Base-by-base conservation (phyloP, 2,888 invertebrate species). In the Agrotis segetum region DNA sequence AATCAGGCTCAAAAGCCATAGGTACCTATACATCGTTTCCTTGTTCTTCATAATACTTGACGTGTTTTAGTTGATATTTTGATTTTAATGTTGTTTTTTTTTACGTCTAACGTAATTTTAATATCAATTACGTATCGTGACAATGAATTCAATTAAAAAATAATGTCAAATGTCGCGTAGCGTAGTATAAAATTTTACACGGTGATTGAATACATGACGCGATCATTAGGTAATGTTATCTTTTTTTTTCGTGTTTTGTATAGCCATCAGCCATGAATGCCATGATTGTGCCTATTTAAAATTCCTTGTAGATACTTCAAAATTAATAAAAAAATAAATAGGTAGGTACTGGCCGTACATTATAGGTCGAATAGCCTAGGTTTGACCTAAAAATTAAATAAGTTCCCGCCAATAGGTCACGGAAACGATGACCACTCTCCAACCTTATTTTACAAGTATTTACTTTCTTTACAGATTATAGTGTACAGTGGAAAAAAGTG, bases 341-440 rank as follows among this genome's bases (percentile, higher is more conserved):
- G n/a, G n/a, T 11, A 40, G 40, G 40, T 63, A 68, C 52, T 81
- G 60, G 72, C 64, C 55, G 3, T 53, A 11, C 40, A 64, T 13
- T 58, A 40, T 17, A 56, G 19, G 47, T n/a, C 9, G 40, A 69
- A 19, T 34, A 17, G 16, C 14, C 14, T 16, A 67, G 19, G 19
- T n/a, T 34, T 64, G 60, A 61, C 44, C 44, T 29, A 61, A 71
- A 70, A 67, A 65, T 5, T 17, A 40, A 71, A 5, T 19, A 72
- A 11, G 60, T 67, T 77, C 81, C 82, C 82, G 79, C 82, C 79
- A 81, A 16, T 56, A 50, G n/a, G 49, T 63, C 59, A 63, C 19
- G 21, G 53, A 13, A 34, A 49, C 9, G 16, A 24, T 40, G 40
- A 67, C 68, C 40, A 19, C 40, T 67, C 6, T 24, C 16, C 4